These are phyloP conservation scores for Oeneis ivallda DNA, from an alignment of 2,888 invertebrate genomes.

Conservation along the genomic window DNA sequence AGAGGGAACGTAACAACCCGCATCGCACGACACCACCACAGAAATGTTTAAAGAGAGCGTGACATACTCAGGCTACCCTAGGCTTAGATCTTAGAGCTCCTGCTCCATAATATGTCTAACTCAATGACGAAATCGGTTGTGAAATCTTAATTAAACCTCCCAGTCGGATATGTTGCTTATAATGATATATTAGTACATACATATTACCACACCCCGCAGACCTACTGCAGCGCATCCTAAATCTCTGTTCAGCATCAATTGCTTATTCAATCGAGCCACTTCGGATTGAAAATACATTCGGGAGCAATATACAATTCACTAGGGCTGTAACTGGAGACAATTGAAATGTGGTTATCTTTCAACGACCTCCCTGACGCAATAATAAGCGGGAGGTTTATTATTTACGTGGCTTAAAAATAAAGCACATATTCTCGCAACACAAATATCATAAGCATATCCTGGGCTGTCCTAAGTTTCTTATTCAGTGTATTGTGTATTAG, in stretches of 20 bases:
- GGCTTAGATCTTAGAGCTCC: too few species aligned
- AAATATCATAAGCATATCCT: too few species aligned
- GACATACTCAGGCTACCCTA: too few species aligned
- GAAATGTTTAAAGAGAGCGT: too few species aligned
- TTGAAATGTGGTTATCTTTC: constrained; percentile 22
- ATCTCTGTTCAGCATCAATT: constrained; percentile 59
- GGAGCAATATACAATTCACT: constrained; percentile 58
- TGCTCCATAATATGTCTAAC: background rate
- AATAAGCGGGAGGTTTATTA: background rate
- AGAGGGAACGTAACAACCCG: too few species aligned
- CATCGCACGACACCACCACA: too few species aligned
- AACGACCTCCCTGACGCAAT: too few species aligned
- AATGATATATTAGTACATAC: background rate
- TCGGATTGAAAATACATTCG: constrained; percentile 63
- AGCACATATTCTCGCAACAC: too few species aligned
- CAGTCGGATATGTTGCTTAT: background rate
- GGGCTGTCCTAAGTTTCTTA: too few species aligned
- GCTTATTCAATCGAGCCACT: constrained; percentile 71
- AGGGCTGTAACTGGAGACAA: constrained; percentile 25
- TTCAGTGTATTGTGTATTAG: too few species aligned
- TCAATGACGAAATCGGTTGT: background rate
- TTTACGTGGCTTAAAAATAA: too few species aligned
- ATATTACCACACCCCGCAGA: background rate
- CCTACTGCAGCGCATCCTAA: constrained; percentile 36
- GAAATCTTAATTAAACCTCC: background rate